Base-by-base conservation (phyloP, 2,113 vertebrate species). In the Vulpes vulpes region DNA sequence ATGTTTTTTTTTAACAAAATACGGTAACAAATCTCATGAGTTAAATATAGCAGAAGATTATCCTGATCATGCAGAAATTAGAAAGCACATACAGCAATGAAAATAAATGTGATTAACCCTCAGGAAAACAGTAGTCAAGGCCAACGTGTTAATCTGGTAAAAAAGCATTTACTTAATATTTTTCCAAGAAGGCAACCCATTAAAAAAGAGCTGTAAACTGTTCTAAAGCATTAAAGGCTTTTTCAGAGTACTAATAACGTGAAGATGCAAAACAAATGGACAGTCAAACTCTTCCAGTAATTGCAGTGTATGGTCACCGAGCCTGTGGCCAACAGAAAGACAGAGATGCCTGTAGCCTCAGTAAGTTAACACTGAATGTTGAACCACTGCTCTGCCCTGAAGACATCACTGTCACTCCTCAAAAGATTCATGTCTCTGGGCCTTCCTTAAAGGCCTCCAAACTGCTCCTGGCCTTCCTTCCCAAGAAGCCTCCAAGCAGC, bases 31-130 rank as follows among this genome's bases (percentile, higher is more conserved):
- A 65, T 49, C 27, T 84, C 78, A n/a, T 32, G 11, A 88, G 25
- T 69, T 81, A 92, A 95, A 89, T 60, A 89, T 9, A 65, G 91
- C 73, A 60, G 81, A 71, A 64, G 35, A 91, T 71, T 76, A 60
- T 5, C 57, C 73, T 53, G 59, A 73, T 57, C 51, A 38, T 74
- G 16, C 11, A 59, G 76, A 96, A 89, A 19, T 49, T 82, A 69
- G 51, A 78, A 95, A 84, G 35, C 32, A 86, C 53, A 95, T 10
- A 76, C 51, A 74, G 5, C 12, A 89, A 69, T 95, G 69, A 78
- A n/a, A 88, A 32, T 0, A 53, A 59, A 71, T 53, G 15, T 64
- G n/a, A 73, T 59, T 67, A 67, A 19, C 51, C 10, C 35, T 67
- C 80, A 1, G 17, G 60, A 71, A 92, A 87, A 95, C 27, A 57